A percentile compares a stretch with the other conserved stretches of the same genome.
These are phyloP conservation scores for Trachymyrmex septentrionalis DNA, from an alignment of 1,140 invertebrate genomes.

Conservation along the genomic window DNA sequence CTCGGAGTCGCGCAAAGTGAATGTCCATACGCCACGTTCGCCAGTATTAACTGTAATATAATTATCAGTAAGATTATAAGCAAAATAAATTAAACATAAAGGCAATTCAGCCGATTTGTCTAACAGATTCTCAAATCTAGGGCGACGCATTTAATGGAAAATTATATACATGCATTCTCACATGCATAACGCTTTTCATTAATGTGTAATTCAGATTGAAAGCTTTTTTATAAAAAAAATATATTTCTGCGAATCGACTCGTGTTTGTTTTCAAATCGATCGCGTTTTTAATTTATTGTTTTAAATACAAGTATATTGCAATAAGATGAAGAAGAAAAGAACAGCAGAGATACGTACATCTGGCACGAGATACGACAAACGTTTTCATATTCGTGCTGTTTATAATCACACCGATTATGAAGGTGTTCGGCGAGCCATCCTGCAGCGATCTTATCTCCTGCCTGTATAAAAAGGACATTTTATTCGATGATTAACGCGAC, in stretches of 20 bases:
- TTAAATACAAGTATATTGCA: not conserved
- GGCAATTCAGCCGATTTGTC: not conserved
- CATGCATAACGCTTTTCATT: no score
- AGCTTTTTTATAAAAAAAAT: not conserved
- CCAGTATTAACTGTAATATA: constrained; percentile 78
- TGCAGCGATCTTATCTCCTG: constrained; percentile 79
- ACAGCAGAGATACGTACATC: constrained; percentile 74
- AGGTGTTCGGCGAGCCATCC: constrained; percentile 80
- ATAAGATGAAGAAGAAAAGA: not conserved
- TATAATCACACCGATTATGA: constrained; percentile 84
- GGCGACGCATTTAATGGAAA: not conserved
- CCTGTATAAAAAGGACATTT: constrained; percentile 82
- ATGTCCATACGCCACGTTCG: constrained; percentile 89
- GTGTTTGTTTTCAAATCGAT: not conserved
- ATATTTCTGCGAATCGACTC: not conserved
- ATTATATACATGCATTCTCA: no score
- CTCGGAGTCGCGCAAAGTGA: constrained; percentile 90
- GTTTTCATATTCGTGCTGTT: constrained; percentile 81
- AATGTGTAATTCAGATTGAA: no score
- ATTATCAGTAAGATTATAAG: no score
- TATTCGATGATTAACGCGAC: constrained; percentile 44
- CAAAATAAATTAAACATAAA: not conserved
- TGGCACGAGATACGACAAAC: constrained; percentile 76
- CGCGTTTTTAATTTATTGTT: not conserved
- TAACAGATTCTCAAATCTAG: not conserved